Percentiles rank a stretch among this genome's conserved stretches.
Conservation (phyloP, 1,140 invertebrate species). For the Bicyclus anynana region DNA sequence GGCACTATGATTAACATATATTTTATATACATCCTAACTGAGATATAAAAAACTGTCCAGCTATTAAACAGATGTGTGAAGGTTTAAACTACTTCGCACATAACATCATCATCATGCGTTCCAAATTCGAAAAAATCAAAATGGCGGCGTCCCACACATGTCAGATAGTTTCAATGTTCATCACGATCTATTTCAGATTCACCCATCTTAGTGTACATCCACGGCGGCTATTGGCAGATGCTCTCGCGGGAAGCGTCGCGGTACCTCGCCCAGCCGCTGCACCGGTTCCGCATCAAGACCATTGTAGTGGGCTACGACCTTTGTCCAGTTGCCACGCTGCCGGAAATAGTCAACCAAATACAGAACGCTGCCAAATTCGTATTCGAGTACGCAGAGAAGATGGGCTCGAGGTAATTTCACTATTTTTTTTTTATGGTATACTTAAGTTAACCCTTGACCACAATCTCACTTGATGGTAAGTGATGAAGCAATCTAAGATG, state of each 20-base stretch:
- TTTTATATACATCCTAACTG: too few species aligned
- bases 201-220: conserved; percentile 86
- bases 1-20: too few species aligned
- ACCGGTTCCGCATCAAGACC: conserved; percentile 81
- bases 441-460: too few species aligned
- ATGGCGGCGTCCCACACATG: too few species aligned
- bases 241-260: conserved; percentile 81
- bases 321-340: conserved; percentile 81
- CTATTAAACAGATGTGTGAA: too few species aligned
- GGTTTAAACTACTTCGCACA: too few species aligned
- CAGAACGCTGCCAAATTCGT: conserved; percentile 78
- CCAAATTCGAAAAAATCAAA: too few species aligned
- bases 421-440: not conserved
- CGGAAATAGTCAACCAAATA: conserved; percentile 81
- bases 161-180: not conserved
- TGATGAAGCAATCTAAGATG: too few species aligned
- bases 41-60: too few species aligned
- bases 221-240: conserved; percentile 91
- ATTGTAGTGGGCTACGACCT: conserved; percentile 86
- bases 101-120: too few species aligned
- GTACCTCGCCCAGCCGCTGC: conserved; percentile 80
- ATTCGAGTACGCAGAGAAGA: conserved; percentile 77
- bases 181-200: conserved; percentile 75
- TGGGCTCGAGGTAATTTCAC: conserved; percentile 61
- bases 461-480: too few species aligned